Evolutionary conservation across 2,797 vertebrate species (phyloP).

Genomic region (Ptychadena robeensis): DNA sequence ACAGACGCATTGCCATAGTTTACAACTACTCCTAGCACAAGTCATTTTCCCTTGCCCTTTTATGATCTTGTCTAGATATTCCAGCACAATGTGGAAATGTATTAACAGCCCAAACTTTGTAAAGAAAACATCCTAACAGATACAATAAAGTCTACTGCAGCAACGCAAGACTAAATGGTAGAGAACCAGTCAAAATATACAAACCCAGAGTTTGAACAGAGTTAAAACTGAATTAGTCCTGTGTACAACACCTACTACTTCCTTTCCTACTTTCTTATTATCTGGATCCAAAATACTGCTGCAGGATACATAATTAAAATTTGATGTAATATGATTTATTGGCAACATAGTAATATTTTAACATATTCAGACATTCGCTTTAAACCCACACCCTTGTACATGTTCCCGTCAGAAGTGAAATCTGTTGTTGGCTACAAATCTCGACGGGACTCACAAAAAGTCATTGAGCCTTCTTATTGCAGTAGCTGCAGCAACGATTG

Average conservation of each 20-base stretch:
- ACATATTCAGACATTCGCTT: neutral
- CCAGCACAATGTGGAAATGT: too few relatives aligned
- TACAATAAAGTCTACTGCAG: too few relatives aligned
- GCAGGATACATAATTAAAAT: neutral
- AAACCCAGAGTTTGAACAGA: too few relatives aligned
- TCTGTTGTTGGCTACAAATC: conserved; percentile 6
- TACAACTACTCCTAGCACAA: too few relatives aligned
- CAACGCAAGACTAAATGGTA: too few relatives aligned
- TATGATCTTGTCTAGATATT: too few relatives aligned
- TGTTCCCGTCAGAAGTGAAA: conserved; percentile 4
- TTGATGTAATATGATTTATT: neutral
- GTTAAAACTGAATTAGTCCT: neutral
- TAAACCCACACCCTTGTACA: neutral
- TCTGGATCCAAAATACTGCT: neutral
- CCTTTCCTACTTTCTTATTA: neutral
- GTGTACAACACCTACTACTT: neutral
- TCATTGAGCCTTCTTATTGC: neutral
- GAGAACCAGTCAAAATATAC: too few relatives aligned
- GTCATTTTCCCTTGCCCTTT: too few relatives aligned
- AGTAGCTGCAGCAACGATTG: neutral
- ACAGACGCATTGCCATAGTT: too few relatives aligned
- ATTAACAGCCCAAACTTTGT: too few relatives aligned
- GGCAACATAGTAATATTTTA: neutral
- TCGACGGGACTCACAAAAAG: conserved; percentile 2
- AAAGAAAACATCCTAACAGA: too few relatives aligned